Evolutionary conservation across 2,113 vertebrate species (phyloP), one percentile per base, ranked within the genome.

Genomic region (Callionymus lyra): DNA sequence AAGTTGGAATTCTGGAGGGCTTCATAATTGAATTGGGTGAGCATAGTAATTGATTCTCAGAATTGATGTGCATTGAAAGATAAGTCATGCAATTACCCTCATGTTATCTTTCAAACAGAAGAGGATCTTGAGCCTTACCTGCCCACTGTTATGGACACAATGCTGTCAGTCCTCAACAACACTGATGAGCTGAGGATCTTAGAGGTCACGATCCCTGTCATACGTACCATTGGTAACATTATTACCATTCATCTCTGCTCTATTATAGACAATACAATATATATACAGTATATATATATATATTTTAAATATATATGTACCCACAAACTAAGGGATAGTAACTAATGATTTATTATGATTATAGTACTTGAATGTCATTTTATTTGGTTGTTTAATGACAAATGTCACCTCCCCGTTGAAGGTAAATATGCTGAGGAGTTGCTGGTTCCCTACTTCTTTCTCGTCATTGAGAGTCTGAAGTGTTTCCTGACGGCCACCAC

Each of bases 1-100:
- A 1, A 92, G 89, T 89, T 73, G 93, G 92, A 5, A 90, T 91
- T 4, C 78, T 94, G 33, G 91, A 92, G 75, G 93, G 92, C 77
- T 92, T 93, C 31, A 79, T 92, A 65, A 90, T 93, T 63, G 91
- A 89, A 53, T 73, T 94, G 2, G 91, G 91, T 94, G 56, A 76
- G 69, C 0, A 37, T 6, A 46, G 14, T 36, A 41, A 15, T 40
- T 6, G 14, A 9, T 9, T 17, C 9, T 16, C 10, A 16, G 16
- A 6, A 15, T 17, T 1, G 16, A 17, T n/a, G n/a, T n/a, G n/a
- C n/a, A n/a, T n/a, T n/a, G n/a, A n/a, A n/a, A n/a, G n/a, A n/a
- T n/a, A n/a, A n/a, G n/a, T n/a, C n/a, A n/a, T n/a, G n/a, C 2
- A 39, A 8, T 5, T 2, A 9, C 1, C 4, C 1, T 21, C 10